Evolutionary conservation across 2,888 invertebrate species (phyloP), one percentile per base, ranked within the genome.

Genomic region (Mesoligia furuncula): DNA sequence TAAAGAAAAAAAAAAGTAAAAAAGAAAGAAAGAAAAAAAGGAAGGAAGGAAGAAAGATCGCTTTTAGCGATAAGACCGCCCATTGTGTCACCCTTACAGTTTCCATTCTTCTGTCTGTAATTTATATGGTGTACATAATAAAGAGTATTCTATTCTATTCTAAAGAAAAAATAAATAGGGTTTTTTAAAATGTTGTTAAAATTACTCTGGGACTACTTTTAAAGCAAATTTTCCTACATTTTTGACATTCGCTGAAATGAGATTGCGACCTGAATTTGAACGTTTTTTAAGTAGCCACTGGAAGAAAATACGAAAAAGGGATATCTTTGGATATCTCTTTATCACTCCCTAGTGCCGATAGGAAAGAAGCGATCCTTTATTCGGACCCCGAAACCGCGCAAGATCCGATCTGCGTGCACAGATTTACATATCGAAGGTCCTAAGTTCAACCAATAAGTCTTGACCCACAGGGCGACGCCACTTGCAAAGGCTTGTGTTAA

Each of bases 391-490:
- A 76, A 61, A 62, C 57, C 27, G 39, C 54, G 54, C 42, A 67
- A 66, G 5, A 68, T 77, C 61, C 57, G 48, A 39, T 45, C 48
- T 31, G 61, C 75, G 66, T 70, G 31, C 39, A 27, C 39, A 31
- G 76, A 76, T 81, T 80, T 76, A 80, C 75, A 81, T 80, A 76
- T 51, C 6, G 17, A 68, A 59, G 11, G 24, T n/a, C 27, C 8
- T 4, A 54, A 54, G 0, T 6, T 0, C 2, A 20, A 45, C 54
- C 51, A 61, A 15, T n/a, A 15, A 36, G 15, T 65, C 6, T n/a
- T 54, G 65, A 27, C 17, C 42, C 57, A 42, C 2, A 15, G 45
- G 7, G 27, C 5, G 42, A 68, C 74, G 64, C 24, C 59, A 42
- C 17, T 45, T 59, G 13, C 54, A 39, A 39, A 20, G 31, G 7